A percentile compares a stretch with the other conserved stretches of the same genome.
Evolutionary conservation across 2,113 vertebrate genomes (phyloP).

Genomic region (Barbus barbus): DNA sequence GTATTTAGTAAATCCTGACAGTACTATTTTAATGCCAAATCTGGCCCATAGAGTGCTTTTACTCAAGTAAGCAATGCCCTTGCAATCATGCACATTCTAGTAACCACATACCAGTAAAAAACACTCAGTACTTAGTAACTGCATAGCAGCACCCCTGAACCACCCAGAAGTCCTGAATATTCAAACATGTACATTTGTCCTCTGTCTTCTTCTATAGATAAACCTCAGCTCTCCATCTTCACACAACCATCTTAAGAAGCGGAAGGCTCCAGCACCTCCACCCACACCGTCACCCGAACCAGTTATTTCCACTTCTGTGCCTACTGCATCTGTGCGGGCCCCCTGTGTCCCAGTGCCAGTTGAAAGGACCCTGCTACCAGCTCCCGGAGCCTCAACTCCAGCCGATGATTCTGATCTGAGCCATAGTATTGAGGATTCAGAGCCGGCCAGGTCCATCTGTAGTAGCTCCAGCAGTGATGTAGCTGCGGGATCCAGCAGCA

Average conservation of each 20-base stretch:
- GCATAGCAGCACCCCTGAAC: not conserved
- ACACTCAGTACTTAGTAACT: too few species aligned
- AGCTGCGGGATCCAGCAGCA: constrained; percentile 68
- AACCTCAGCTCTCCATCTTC: constrained; percentile 73
- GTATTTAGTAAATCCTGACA: too few species aligned
- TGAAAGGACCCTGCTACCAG: constrained; percentile 70
- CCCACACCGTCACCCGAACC: constrained; percentile 56
- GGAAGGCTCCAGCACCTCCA: constrained; percentile 84
- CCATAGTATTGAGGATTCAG: constrained; percentile 79
- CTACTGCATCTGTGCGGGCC: constrained; percentile 45
- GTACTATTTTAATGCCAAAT: too few species aligned
- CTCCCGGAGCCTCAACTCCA: constrained; percentile 60
- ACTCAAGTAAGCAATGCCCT: not conserved
- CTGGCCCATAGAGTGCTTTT: not conserved
- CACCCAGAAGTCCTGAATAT: not conserved
- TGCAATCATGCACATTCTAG: not conserved
- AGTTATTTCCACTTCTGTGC: constrained; percentile 53
- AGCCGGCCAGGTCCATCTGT: constrained; percentile 65
- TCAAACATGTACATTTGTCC: not conserved
- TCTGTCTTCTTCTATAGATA: constrained; percentile 66
- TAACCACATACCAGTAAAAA: not conserved
- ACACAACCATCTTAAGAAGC: constrained; percentile 85
- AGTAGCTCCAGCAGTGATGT: constrained; percentile 73
- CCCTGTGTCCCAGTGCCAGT: constrained; percentile 34
- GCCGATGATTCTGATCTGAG: constrained; percentile 79